Evolutionary conservation across 1,140 invertebrate species (phyloP), one percentile per base, ranked within the genome.

Genomic region (Lysiphlebus fabarum): DNA sequence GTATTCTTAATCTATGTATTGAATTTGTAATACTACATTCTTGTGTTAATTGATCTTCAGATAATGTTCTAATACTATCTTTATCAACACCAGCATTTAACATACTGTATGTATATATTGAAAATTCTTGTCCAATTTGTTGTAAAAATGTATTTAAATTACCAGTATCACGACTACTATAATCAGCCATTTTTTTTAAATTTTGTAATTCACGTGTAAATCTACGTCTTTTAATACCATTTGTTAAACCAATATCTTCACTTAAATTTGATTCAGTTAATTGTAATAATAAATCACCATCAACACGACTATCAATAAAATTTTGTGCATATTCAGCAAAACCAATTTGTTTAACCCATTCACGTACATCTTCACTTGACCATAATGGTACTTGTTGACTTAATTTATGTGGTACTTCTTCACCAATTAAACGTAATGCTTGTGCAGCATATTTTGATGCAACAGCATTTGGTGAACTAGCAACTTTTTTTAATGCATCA

Each of bases 281-380:
- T 73, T 96, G 93, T 9, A 99, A 78, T 56, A 99, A 77, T 33
- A 99, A 81, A 82, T 99, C 97, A n/a, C 97, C 97, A 76, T 99
- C 97, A 3, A 99, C 96, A 75, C 92, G 85, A 70, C 94, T 95
- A 42, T 93, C 88, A 8, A 89, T 84, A 71, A 99, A 99, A 69
- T 90, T 89, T 6, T 82, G 80, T 0, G 89, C 87, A 69, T 89
- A 95, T 64, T 91, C 88, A 7, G 84, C 82, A 78, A 99, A 99
- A 0, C 95, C 96, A 71, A 98, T 97, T 82, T 95, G 96, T 70
- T 95, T 95, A 0, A 99, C 93, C 97, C 97, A 99, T 77, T 99
- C 94, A 62, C 88, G 81, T 0, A 99, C 97, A 80, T 99, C 97
- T 72, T 95, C 92, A 5, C 87, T 88, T 0, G 92, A 96, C 98